These are phyloP conservation scores for Mactromeris polynyma DNA, from an alignment of 2,888 invertebrate genomes.

Conservation along the genomic window DNA sequence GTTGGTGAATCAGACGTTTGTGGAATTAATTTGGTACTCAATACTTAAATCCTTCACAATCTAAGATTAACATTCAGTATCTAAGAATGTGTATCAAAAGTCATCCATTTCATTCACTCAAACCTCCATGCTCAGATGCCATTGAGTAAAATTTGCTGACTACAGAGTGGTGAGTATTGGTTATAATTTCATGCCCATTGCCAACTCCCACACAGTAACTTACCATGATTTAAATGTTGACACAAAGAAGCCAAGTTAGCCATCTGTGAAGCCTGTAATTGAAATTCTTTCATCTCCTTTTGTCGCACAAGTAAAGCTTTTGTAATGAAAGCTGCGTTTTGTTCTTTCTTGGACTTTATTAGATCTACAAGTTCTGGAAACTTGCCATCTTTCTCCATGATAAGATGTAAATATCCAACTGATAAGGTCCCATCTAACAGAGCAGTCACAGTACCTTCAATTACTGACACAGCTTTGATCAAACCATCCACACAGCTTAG, in stretches of 20 bases:
- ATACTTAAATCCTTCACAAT: too few relatives aligned
- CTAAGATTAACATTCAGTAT: too few relatives aligned
- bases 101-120: too few relatives aligned
- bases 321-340: slow-evolving; percentile 5
- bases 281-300: slow-evolving; percentile 46
- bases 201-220: not conserved
- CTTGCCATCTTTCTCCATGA: slow-evolving; percentile 23
- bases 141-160: too few relatives aligned
- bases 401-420: slow-evolving; percentile 39
- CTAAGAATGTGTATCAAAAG: too few relatives aligned
- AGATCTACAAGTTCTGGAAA: slow-evolving; percentile 49
- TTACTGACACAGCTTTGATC: slow-evolving; percentile 36
- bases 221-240: slow-evolving; percentile 12
- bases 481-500: slow-evolving; percentile 25
- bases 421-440: slow-evolving; percentile 44
- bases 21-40: too few relatives aligned
- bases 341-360: not conserved
- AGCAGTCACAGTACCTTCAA: slow-evolving; percentile 30
- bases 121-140: too few relatives aligned
- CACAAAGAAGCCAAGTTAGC: slow-evolving; percentile 39
- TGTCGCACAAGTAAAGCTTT: slow-evolving; percentile 28
- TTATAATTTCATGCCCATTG: too few relatives aligned
- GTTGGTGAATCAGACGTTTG: too few relatives aligned
- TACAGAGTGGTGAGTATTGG: too few relatives aligned
- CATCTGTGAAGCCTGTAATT: slow-evolving; percentile 37